These are phyloP conservation scores for Hippocampus abdominalis DNA, from an alignment of 2,113 vertebrate genomes.

Conservation along the genomic window DNA sequence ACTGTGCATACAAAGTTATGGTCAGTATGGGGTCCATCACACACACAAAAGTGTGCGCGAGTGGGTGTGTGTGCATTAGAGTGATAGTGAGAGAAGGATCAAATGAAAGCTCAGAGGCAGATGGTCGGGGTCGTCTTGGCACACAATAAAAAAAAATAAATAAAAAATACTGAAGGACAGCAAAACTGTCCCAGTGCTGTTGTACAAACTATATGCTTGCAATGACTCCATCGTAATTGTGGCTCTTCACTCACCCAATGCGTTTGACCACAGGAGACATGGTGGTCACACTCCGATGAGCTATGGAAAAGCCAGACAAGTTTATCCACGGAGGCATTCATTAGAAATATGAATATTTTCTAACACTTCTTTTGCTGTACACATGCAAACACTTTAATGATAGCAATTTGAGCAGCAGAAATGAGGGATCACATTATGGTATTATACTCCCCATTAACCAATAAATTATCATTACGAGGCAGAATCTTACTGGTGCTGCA, in stretches of 20 bases:
- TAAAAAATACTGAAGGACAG: slow-evolving; percentile 35
- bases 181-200: slow-evolving; percentile 23
- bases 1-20: slow-evolving; percentile 1
- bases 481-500: background rate
- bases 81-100: slow-evolving; percentile 19
- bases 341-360: background rate
- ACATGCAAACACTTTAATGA: background rate
- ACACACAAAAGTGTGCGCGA: background rate
- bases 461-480: background rate
- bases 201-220: slow-evolving; percentile 27
- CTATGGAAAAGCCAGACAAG: background rate
- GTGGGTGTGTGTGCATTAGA: slow-evolving; percentile 19
- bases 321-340: slow-evolving; percentile 3
- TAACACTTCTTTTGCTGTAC: background rate
- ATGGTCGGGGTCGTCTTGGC: slow-evolving; percentile 59
- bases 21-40: background rate
- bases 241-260: background rate
- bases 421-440: slow-evolving; percentile 1
- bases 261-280: background rate
- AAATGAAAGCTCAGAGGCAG: slow-evolving; percentile 50
- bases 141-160: slow-evolving; percentile 21
- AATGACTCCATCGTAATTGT: background rate
- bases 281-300: background rate
- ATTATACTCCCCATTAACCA: background rate
- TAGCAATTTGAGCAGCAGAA: background rate